phyloP scores from a whole-genome alignment of 2,797 vertebrate species.

The Alauda arvensis region DNA sequence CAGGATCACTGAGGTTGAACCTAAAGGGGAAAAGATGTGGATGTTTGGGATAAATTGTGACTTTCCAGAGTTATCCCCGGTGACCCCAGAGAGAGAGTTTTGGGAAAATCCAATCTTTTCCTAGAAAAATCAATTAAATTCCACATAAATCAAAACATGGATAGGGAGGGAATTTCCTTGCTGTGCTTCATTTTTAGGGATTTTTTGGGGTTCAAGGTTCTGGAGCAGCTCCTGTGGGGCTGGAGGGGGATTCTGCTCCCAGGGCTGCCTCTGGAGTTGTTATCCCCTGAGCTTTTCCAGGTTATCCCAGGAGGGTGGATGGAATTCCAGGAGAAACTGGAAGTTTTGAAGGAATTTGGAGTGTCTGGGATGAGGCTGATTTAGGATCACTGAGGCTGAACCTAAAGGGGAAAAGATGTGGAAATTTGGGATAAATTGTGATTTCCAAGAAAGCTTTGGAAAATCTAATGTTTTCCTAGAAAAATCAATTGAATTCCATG shows the following conservation, averaged over 20 bases:
- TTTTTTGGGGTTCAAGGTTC: accelerated
- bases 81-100: neutral
- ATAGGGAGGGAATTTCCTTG: accelerated
- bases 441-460: accelerated
- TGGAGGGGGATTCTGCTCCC: neutral
- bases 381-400: accelerated
- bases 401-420: neutral
- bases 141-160: too few relatives aligned
- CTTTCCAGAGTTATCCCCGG: neutral
- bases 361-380: neutral
- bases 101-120: neutral
- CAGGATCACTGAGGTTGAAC: accelerated
- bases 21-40: accelerated
- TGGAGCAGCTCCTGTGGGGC: neutral
- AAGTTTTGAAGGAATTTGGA: accelerated
- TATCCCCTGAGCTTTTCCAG: accelerated
- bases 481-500: too few relatives aligned
- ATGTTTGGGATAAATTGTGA: neutral
- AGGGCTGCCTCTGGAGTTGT: accelerated
- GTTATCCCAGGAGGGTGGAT: accelerated
- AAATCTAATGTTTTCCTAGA: neutral
- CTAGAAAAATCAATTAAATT: accelerated
- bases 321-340: accelerated
- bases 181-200: accelerated
- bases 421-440: accelerated